Evolutionary conservation across 2,888 invertebrate genomes (phyloP).

Genomic region (Hemithea aestivaria): DNA sequence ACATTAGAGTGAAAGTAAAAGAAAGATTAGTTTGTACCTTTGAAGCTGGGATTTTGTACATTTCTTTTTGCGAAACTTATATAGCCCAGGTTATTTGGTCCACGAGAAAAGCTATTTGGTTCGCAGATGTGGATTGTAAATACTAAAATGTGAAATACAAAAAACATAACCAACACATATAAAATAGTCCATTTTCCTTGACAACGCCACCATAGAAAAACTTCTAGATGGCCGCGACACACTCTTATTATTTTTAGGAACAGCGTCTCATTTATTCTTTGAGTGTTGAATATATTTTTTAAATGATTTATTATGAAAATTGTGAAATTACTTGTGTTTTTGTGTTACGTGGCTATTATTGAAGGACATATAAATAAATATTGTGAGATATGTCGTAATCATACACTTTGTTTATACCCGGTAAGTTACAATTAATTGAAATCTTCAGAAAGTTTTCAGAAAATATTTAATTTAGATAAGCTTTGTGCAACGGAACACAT

Average conservation of each 20-base stretch:
- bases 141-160: constrained; percentile 53
- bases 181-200: constrained; percentile 50
- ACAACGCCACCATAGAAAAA: constrained; percentile 15
- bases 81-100: constrained; percentile 23
- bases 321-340: constrained; percentile 56
- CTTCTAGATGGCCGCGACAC: constrained; percentile 41
- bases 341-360: constrained; percentile 35
- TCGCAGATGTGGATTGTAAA: constrained; percentile 36
- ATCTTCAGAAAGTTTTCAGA: no score
- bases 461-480: no score
- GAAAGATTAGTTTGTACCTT: neutral
- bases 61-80: constrained; percentile 31
- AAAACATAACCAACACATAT: constrained; percentile 63
- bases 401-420: constrained; percentile 55
- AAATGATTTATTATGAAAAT: constrained; percentile 55
- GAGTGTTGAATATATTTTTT: constrained; percentile 38
- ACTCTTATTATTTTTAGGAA: constrained; percentile 16
- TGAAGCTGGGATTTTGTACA: constrained; percentile 7
- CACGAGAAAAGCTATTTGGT: constrained; percentile 34
- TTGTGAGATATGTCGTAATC: constrained; percentile 57
- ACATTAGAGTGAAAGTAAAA: no score
- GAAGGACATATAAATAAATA: constrained; percentile 34
- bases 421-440: constrained; percentile 43
- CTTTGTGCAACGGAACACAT: no score
- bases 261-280: constrained; percentile 30